Base-by-base conservation (phyloP, 1,140 invertebrate species). In the Diabrotica virgifera region DNA sequence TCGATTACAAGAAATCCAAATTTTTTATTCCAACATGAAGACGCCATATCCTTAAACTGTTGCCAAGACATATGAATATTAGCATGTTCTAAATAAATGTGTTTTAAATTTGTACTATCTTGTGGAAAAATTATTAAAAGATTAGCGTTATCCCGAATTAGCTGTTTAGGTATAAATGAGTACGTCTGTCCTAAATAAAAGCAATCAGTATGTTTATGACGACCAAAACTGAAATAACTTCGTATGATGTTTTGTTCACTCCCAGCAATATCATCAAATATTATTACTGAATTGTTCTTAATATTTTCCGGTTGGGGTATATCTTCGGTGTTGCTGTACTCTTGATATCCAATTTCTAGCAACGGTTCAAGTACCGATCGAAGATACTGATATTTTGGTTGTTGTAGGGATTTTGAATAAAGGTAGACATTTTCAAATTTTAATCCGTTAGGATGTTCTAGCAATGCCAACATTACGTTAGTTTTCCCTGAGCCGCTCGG, bases 121-220 rank as follows among this genome's bases (percentile, higher is more conserved):
- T 80, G 78, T 71, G 73, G 72, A 73, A 80, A 80, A 46, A 80
- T 52, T 11, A 79, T 67, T 10, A 80, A 50, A 54, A 79, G 67
- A 71, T 80, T 80, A 6, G 70, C 65, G 76, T 79, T 81, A 63
- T 80, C 79, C 24, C 77, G 63, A 37, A 80, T 67, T 40, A 80
- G 67, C 64, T 80, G 77, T 71, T 81, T 81, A 40, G 75, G 76
- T 40, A 80, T 77, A 8, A 35, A 13, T 24, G 36, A 56, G 36
- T 56, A 56, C 36, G 54, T 56, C 36, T 56, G 54, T 35, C 0
- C 14, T 24, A 55, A 10, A 55, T 55, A 24, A 55, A 55, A 55
- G 8, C 40, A 46, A 46, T 46, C 40, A 8, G 40, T 46, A 46
- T 6, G 11, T 46, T 11, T 46, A 1, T 46, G 40, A 11, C 40